Conservation (phyloP, 1,140 invertebrate species). For the Caerostris darwini region DNA sequence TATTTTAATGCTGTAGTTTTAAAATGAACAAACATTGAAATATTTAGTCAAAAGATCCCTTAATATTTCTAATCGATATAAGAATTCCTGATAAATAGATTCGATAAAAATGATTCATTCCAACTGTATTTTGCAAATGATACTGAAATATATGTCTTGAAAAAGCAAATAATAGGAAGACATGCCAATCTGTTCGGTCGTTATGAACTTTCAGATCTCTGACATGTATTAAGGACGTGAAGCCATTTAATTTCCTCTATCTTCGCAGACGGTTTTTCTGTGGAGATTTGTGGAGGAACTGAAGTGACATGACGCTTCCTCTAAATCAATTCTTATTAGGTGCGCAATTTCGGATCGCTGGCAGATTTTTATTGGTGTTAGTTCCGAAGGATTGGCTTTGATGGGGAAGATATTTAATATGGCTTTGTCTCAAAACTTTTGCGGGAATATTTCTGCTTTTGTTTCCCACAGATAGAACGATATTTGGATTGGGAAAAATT, state of each 20-base stretch:
- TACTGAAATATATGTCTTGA: neutral
- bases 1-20: too few relatives aligned
- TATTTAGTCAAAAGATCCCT: too few relatives aligned
- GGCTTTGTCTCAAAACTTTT: neutral
- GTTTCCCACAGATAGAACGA: neutral
- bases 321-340: constrained; percentile 37
- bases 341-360: constrained; percentile 22
- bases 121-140: neutral
- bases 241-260: constrained; percentile 35
- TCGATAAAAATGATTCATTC: too few relatives aligned
- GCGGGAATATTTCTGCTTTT: neutral
- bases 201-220: constrained; percentile 9
- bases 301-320: constrained; percentile 30
- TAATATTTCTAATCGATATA: too few relatives aligned
- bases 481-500: too few relatives aligned
- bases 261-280: neutral
- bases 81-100: too few relatives aligned
- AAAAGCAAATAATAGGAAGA: constrained; percentile 2
- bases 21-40: too few relatives aligned
- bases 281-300: neutral
- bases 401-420: constrained; percentile 1
- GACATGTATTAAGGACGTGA: constrained; percentile 6
- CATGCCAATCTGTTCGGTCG: neutral
- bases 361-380: constrained; percentile 18
- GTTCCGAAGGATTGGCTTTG: constrained; percentile 3